Base-by-base conservation (phyloP, 1,140 invertebrate species). In the Galleria mellonella region DNA sequence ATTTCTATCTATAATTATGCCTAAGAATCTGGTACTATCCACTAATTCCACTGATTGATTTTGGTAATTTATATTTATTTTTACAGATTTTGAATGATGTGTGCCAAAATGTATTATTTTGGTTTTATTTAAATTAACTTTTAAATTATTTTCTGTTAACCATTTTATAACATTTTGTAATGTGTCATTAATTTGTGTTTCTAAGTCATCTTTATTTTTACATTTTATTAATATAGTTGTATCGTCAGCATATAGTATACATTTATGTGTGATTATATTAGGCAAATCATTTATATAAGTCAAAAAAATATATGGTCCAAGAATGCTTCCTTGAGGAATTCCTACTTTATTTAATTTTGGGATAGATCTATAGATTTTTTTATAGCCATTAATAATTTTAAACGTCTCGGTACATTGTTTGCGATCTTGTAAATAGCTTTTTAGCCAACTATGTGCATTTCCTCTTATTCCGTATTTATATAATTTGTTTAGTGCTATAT, bases 401-500 rank as follows among this genome's bases (percentile, higher is more conserved):
- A 12, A 6, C 15, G 37, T 15, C 15, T 46, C 35, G 14, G 29
- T 31, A 9, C 33, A 38, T 14, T 46, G 43, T 15, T 38, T 0
- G 1, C 43, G n/a, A 8, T 31, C n/a, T 6, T 4, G 10, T 1
- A 46, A 9, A 46, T 46, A 46, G 12, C 11, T 30, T 14, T 17
- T 33, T 1, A 46, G 7, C 43, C 43, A 46, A 14, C 7, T n/a
- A 15, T 15, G 14, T 7, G 43, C 33, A 1, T 38, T 37, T n/a
- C 43, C 43, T 38, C 43, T 29, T n/a, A 46, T 46, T 5, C 43
- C 43, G n/a, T 46, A 46, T 9, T 29, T 29, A 12, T 31, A 9
- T 11, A 46, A 29, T 46, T 46, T 43, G 0, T 32, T 13, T 8
- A 43, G 15, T 33, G 32, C 13, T 17, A 8, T 32, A 7, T 33